Base-by-base conservation (phyloP, 2,888 invertebrate genomes). In the Glomeris marginata region DNA sequence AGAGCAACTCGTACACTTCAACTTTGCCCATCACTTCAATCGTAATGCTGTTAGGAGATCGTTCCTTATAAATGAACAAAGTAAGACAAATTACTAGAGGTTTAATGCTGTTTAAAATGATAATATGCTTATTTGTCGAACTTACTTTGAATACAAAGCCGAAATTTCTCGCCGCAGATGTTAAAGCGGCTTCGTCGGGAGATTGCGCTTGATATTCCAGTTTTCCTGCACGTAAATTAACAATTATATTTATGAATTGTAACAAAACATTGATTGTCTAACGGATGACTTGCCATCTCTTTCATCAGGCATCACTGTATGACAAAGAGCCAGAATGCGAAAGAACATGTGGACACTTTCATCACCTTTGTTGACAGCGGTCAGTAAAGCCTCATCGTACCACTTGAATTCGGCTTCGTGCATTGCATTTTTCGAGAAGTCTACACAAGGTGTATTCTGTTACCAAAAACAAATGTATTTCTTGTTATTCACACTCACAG, bases 291-390 rank as follows among this genome's bases (percentile, higher is more conserved):
- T 58, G 61, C 85, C 84, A 58, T 82, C 79, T 63, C 84, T 84
- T 60, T 81, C 80, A 63, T 90, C 94, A 0, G 95, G 87, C 97
- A 98, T 98, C 47, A 98, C 97, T 1, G 98, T 98, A 66, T 98
- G 98, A 66, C 98, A 99, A 34, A 98, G 74, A 1, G 97, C 88
- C 56, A 99, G 74, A 51, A 95, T 72, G 38, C 84, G 77, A 74
- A 95, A 95, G 73, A 95, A 95, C 62, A 78, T 80, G 64, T 83
- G 81, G 38, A 81, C 81, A 62, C 84, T 76, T 42, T 72, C 69
- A 64, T 91, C 80, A 52, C 80, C 79, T 1, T 57, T 58, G 36
- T 76, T 72, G 41, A 94, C 86, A 13, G 87, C 86, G 51, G 87
- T 84, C 60, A 92, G 68, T 49, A 98, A 72, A 41, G 78, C 76